Percentiles rank a stretch among this genome's conserved stretches.
These are phyloP conservation scores for Colaptes auratus DNA, from an alignment of 2,113 vertebrate species.

Conservation along the genomic window DNA sequence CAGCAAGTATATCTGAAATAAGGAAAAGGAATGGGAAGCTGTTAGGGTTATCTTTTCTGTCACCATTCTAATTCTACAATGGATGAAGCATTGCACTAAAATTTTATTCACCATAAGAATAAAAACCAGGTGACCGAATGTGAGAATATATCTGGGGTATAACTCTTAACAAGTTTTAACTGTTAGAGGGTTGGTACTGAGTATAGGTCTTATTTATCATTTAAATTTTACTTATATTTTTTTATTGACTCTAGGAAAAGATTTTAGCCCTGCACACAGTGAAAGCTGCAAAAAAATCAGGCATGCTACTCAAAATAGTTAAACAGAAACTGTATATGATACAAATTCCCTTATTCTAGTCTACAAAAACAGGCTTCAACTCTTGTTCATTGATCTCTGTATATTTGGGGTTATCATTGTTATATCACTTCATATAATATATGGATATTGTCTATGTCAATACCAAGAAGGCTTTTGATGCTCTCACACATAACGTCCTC, in stretches of 20 bases:
- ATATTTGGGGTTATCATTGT: no score
- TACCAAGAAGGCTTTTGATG: no score
- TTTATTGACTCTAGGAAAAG: neutral
- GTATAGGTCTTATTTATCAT: neutral
- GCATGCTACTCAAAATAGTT: neutral
- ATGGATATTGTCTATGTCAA: no score
- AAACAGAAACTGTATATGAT: neutral
- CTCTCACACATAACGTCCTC: no score
- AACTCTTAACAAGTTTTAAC: neutral
- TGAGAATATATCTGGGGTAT: neutral
- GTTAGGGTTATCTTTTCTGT: neutral
- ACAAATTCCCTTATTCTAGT: neutral
- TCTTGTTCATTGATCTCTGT: neutral
- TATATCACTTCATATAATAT: no score
- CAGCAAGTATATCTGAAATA: neutral
- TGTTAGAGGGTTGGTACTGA: neutral
- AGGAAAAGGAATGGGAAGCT: neutral
- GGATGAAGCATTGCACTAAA: neutral
- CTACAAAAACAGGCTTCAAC: neutral
- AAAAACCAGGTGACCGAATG: neutral
- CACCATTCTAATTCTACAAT: neutral
- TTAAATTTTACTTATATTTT: conserved; percentile 4
- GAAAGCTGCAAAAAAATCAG: neutral
- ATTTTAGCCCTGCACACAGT: neutral
- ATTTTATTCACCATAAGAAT: neutral